Evolutionary conservation across 2,888 invertebrate genomes (phyloP), one percentile per base, ranked within the genome.

Genomic region (Hyppa rectilinea): DNA sequence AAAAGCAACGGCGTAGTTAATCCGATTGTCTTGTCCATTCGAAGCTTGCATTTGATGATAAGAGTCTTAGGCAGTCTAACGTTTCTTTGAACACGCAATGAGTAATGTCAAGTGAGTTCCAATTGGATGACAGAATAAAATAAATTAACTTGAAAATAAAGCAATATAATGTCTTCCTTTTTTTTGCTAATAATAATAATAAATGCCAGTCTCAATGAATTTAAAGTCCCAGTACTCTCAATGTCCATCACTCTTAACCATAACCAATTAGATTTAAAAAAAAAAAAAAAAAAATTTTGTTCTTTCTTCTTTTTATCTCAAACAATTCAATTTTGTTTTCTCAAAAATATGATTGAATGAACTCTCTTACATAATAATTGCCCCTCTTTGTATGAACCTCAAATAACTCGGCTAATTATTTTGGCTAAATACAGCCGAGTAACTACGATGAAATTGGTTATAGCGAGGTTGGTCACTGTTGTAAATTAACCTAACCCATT

Each of bases 31-130:
- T 75, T 5, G 34, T 49, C 53, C 29, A 58, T 36, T 58, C n/a
- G 26, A 58, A 62, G 52, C 75, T 70, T 70, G 58, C 26, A 34
- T 50, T 49, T 43, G 26, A 49, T 31, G 71, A 59, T 71, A 71
- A 63, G 71, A 40, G 58, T 49, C 62, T 63, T 56, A 75, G 3
- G 43, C 53, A 31, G 10, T 63, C 47, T 50, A 29, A 20, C 10
- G 43, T 38, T 56, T 53, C 17, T 59, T 52, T 63, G 17, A 50
- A 43, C 31, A 4, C 12, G 34, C 31, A 45, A 38, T 50, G 31
- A 17, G 14, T 50, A 49, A 29, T 53, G 47, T 43, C 12, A 12
- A 17, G 23, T 47, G 29, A 40, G 45, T 55, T 45, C 2, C 9
- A 34, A 53, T 17, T 34, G 2, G 1, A 20, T 29, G 4, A 5